These are phyloP conservation scores for Drosophila nigricruria DNA, from an alignment of 2,888 invertebrate species.

Conservation along the genomic window DNA sequence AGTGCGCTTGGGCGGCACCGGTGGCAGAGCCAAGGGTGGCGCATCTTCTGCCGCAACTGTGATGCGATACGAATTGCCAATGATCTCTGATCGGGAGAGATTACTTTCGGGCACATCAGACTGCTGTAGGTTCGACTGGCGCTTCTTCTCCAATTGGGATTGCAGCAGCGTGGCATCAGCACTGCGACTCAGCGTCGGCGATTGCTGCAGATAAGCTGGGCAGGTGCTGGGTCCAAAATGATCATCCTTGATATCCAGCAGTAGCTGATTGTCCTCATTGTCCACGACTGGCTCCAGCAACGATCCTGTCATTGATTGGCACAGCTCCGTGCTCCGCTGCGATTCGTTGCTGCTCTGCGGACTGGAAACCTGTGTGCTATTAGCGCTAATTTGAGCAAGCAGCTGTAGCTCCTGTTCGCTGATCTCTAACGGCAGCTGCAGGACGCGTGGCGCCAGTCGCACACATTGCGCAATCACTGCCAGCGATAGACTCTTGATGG, in stretches of 20 bases:
- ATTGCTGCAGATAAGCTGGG: conserved; percentile 72
- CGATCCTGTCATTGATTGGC: conserved; percentile 43
- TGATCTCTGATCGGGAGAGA: conserved; percentile 84
- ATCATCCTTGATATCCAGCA: conserved; percentile 87
- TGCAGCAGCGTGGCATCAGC: conserved; percentile 79
- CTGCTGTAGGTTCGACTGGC: conserved; percentile 25
- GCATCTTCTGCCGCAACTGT: conserved; percentile 73
- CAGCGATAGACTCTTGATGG: conserved; percentile 95
- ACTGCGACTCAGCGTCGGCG: conserved; percentile 79
- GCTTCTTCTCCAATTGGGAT: conserved; percentile 39
- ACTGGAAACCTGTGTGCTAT: conserved; percentile 64
- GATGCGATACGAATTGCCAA: conserved; percentile 61
- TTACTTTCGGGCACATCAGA: conserved; percentile 35
- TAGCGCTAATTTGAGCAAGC: conserved; percentile 40
- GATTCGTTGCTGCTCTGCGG: conserved; percentile 77
- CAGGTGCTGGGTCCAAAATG: conserved; percentile 87
- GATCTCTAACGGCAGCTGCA: conserved; percentile 89
- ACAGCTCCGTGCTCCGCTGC: conserved; percentile 69
- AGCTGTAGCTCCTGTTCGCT: conserved; percentile 84
- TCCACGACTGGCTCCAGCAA: conserved; percentile 23
- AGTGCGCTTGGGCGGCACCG: conserved; percentile 79
- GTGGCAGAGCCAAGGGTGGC: conserved; percentile 69
- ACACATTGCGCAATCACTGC: conserved; percentile 92
- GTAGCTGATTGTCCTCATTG: conserved; percentile 78
- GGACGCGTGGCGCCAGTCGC: conserved; percentile 90